A percentile compares a stretch with the other conserved stretches of the same genome.
phyloP scores from a whole-genome alignment of 2,888 invertebrate species.

The Troilus luridus region DNA sequence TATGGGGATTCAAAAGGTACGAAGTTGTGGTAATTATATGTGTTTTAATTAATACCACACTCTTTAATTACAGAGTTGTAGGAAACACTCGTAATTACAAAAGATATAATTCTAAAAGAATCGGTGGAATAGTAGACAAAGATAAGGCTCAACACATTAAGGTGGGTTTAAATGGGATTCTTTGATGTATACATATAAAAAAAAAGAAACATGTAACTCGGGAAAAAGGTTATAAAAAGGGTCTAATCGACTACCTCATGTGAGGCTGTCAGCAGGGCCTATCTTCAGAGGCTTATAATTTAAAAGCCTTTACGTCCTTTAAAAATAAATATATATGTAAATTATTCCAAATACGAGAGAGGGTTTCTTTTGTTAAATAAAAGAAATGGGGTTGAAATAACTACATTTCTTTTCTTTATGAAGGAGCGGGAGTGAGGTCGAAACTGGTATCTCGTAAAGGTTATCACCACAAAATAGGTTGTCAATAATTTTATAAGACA shows the following conservation, averaged over 20 bases:
- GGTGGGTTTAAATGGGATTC: not conserved
- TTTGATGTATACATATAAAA: not conserved
- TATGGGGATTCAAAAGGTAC: no score
- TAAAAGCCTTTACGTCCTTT: not conserved
- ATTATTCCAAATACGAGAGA: not conserved
- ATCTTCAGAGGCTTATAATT: not conserved
- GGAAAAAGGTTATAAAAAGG: not conserved
- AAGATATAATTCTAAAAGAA: not conserved
- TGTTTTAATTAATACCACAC: not conserved
- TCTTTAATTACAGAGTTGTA: not conserved
- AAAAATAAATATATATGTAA: not conserved
- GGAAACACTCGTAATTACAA: not conserved
- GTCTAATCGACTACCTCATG: not conserved
- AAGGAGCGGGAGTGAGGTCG: not conserved
- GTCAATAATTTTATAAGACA: no score
- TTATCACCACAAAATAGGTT: no score
- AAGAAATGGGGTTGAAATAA: not conserved
- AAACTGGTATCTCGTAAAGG: not conserved
- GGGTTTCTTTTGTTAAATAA: not conserved
- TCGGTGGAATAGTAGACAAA: not conserved
- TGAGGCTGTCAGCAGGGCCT: not conserved
- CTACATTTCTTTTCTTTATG: not conserved
- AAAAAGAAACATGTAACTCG: not conserved
- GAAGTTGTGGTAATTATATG: no score
- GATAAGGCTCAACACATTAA: not conserved